Base-by-base conservation (phyloP, 2,113 vertebrate genomes). In the Carassius gibelio region DNA sequence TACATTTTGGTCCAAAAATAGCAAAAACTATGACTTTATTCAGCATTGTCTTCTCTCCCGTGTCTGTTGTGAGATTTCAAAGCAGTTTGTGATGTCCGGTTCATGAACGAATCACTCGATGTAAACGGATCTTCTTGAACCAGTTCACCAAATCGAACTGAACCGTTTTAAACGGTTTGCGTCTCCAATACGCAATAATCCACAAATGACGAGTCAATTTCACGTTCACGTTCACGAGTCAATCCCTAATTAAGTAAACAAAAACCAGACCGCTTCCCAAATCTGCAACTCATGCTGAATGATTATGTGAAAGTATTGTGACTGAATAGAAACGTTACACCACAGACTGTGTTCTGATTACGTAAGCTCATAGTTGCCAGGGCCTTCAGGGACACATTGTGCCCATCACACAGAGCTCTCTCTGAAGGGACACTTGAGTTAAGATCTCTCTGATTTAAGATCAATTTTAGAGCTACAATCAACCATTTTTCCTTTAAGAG, bases 321-420 rank as follows among this genome's bases (percentile, higher is more conserved):
- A 45, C 68, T 66, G 62, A 77, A 82, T 83, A 71, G 71, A 83
- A n/a, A 74, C 38, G 61, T 59, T 64, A 50, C 15, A 1, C n/a
- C 48, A 64, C 61, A 76, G 30, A 30, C 81, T 74, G 78, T 78
- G 38, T 71, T 45, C 82, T 64, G 61, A 57, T 87, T 88, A 82
- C 23, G 26, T 78, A 86, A 84, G 17, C 77, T 81, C 30, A 62
- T 34, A 78, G 17, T 82, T 83, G 42, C 50, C n/a, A 26, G 36
- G 50, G 30, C 50, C 50, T 72, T 76, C 61, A 68, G 71, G 64
- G 82, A 81, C 74, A 84, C 76, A 55, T 45, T 23, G 62, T 61
- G 61, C 15, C 82, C 71, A 69, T 84, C 76, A 52, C 85, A 34
- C 13, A 13, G 59, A 38, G 14, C 36, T 52, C 3, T 26, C 17